phyloP scores from a whole-genome alignment of 1,140 invertebrate genomes.

The Cryptotermes secundus region DNA sequence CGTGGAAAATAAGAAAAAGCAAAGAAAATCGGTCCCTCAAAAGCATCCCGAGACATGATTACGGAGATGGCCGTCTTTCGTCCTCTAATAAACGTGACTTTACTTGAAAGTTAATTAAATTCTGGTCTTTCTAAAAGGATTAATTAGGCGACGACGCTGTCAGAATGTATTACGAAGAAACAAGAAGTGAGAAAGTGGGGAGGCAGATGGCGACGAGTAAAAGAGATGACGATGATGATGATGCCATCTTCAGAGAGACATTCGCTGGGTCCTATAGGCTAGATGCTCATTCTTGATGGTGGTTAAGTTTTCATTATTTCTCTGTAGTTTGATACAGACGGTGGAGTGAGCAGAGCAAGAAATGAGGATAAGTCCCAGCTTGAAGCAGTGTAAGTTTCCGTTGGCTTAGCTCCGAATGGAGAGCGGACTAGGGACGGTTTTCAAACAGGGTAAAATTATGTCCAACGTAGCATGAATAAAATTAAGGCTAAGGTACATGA shows the following conservation, averaged over 20 bases:
- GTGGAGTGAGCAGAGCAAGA: background rate
- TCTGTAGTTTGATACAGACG: background rate
- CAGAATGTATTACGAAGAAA: conserved; percentile 21
- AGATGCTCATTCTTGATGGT: background rate
- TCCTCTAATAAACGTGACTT: background rate
- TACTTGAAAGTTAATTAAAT: conserved; percentile 28
- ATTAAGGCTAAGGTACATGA: background rate
- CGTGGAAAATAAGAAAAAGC: background rate
- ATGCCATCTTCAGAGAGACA: background rate
- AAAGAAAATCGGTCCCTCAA: background rate
- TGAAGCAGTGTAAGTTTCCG: background rate
- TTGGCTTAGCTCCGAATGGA: background rate
- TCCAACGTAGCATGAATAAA: background rate
- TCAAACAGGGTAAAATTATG: background rate
- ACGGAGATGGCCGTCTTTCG: no score
- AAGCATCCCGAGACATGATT: background rate
- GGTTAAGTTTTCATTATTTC: conserved; percentile 15
- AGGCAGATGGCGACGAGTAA: background rate
- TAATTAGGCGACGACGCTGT: conserved; percentile 27
- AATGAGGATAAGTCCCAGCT: background rate
- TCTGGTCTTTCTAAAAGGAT: conserved; percentile 30
- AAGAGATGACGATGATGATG: background rate
- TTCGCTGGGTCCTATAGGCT: background rate
- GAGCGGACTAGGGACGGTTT: background rate
- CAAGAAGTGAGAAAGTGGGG: background rate